Evolutionary conservation across 1,140 invertebrate species (phyloP), one percentile per base, ranked within the genome.

Genomic region (Triops longicaudatus): DNA sequence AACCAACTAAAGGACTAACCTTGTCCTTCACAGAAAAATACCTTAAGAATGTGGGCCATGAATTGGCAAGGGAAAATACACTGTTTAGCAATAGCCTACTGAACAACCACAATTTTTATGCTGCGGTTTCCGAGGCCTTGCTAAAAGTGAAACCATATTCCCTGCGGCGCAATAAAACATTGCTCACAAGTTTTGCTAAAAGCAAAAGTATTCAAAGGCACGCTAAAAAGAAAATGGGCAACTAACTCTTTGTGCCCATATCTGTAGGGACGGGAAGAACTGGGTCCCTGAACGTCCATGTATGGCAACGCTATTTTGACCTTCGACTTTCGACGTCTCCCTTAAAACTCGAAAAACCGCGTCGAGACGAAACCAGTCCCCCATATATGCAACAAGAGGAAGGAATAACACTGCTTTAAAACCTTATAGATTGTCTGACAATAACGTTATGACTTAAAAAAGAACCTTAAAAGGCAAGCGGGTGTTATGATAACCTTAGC

Each of bases 241-340:
- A 63, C 50, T 22, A 63, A 63, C 50, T 63, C 50, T 63, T 63
- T 63, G 14, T 63, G 50, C 50, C 50, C 50, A 63, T 63, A 63
- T 63, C 17, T 63, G 50, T 63, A 63, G 0, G 50, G 50, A 37
- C 17, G 22, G 50, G 50, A 63, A 63, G 50, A 63, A 63, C 50
- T 63, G n/a, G 50, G 50, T 63, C 50, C n/a, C 50, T 63, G 50
- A 63, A 63, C 31, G 50, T 22, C 50, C 50, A 63, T 63, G 50
- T 12, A 63, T 14, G 50, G 50, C 14, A 63, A 22, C 50, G 50
- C 50, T 63, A 63, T 63, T 63, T 63, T 63, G 50, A 63, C 50
- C 50, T 63, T 63, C 50, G 44, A 37, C 31, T 22, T 63, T 63
- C 44, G 44, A 63, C 44, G 50, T 63, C 50, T 22, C 50, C 2